Base-by-base conservation (phyloP, 2,888 invertebrate species). In the Hylaea fasciaria region DNA sequence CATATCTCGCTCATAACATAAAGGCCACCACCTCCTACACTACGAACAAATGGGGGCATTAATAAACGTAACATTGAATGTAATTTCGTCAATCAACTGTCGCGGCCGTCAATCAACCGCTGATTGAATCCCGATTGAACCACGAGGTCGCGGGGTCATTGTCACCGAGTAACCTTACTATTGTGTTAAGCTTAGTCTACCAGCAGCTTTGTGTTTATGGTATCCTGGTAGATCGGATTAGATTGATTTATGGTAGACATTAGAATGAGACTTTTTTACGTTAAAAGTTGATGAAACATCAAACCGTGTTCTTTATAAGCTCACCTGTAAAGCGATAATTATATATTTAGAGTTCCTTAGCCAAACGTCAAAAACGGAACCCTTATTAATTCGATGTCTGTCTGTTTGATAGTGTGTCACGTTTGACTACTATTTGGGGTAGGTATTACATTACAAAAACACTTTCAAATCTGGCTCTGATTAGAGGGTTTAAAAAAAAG, bases 31-130 rank as follows among this genome's bases (percentile, higher is more conserved):
- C 13, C 60, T 64, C 60, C 17, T 50, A 9, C 11, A 60, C 60
- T 51, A 64, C 9, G 46, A 50, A 41, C 57, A 56, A 64, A 59
- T 56, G 35, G 46, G 52, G 40, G 45, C 60, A 57, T 54, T 63
- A 65, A 69, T 57, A 64, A 65, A 62, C 44, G 52, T 56, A 62
- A 64, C 47, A 56, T 67, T 65, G 62, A 51, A 51, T 67, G 66
- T 73, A 73, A 75, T 73, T 73, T 70, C 61, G 72, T 75, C 73
- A 73, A 73, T 75, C 70, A 67, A 53, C 62, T 72, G 76, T 78
- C 77, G 72, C 62, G 58, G 57, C 70, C 69, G 75, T 78, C 78
- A 74, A 73, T 77, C 78, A 71, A 22, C 41, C 7, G 43, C 49
- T 71, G 74, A 77, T 78, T 76, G 73, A 74, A 75, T 76, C 70